These are phyloP conservation scores for Pygocentrus nattereri DNA, from an alignment of 2,797 vertebrate species.

Conservation along the genomic window DNA sequence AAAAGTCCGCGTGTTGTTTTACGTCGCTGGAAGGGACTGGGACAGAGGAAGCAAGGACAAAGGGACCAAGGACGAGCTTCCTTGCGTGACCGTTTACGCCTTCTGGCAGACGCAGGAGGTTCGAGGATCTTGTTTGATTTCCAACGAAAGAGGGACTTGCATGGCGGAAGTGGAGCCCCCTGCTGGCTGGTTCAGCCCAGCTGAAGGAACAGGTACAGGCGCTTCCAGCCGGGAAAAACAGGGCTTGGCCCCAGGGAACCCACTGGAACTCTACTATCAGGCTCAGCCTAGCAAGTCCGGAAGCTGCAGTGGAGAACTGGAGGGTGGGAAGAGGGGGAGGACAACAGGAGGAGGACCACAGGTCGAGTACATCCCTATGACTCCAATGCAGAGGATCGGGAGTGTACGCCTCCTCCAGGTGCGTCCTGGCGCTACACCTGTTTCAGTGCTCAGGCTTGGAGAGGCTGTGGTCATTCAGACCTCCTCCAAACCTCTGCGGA, in stretches of 20 bases:
- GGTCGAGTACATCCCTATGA: slow-evolving; percentile 80
- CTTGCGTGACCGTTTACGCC: slow-evolving; percentile 90
- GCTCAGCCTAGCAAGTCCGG: slow-evolving; percentile 74
- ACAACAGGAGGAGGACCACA: slow-evolving; percentile 67
- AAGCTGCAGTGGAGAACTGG: slow-evolving; percentile 73
- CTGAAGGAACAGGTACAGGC: slow-evolving; percentile 76
- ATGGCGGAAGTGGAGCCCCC: slow-evolving; percentile 85
- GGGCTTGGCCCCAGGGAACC: slow-evolving; percentile 80
- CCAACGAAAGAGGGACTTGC: slow-evolving; percentile 85
- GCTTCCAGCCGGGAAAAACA: slow-evolving; percentile 81
- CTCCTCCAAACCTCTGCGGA: slow-evolving; percentile 82
- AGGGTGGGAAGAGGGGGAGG: slow-evolving; percentile 64
- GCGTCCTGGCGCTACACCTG: slow-evolving; percentile 73
- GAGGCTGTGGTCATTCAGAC: slow-evolving; percentile 85
- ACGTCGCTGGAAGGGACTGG: slow-evolving; percentile 88
- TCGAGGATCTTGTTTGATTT: slow-evolving; percentile 82
- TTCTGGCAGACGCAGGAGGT: slow-evolving; percentile 93
- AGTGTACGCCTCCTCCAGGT: slow-evolving; percentile 89
- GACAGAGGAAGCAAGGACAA: slow-evolving; percentile 64
- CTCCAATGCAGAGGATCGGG: slow-evolving; percentile 89
- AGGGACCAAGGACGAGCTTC: slow-evolving; percentile 77
- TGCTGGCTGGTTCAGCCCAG: slow-evolving; percentile 84
- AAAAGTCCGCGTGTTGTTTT: slow-evolving; percentile 89
- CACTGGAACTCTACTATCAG: slow-evolving; percentile 91
- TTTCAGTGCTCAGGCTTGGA: slow-evolving; percentile 86